Evolutionary conservation across 2,797 vertebrate genomes (phyloP).

Genomic region (Coccyzus lansbergi): DNA sequence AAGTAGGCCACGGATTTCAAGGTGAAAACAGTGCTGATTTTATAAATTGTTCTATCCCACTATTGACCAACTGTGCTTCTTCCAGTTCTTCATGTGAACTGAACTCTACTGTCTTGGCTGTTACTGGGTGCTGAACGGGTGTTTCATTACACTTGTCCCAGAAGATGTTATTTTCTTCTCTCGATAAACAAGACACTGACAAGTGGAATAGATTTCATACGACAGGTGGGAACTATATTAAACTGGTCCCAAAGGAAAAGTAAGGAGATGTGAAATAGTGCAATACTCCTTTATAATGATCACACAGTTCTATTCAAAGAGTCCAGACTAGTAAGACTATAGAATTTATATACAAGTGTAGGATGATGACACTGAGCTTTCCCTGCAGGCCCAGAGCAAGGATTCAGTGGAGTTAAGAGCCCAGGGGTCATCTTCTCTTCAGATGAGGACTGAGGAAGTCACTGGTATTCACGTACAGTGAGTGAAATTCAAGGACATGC

Average conservation of each 20-base stretch:
- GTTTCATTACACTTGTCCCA: constrained; percentile 27
- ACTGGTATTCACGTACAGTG: neutral
- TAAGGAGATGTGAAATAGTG: neutral
- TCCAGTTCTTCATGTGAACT: neutral
- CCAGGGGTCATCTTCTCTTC: neutral
- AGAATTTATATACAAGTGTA: neutral
- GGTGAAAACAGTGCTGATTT: neutral
- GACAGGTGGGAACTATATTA: neutral
- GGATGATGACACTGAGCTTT: neutral
- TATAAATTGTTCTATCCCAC: neutral
- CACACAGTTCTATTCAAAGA: neutral
- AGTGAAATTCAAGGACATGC: neutral
- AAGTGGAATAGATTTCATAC: neutral
- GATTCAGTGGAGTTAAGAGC: neutral
- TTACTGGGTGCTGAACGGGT: neutral
- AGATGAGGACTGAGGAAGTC: neutral
- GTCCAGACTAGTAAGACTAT: neutral
- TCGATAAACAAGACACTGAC: neutral
- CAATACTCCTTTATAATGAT: neutral
- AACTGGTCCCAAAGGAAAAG: neutral
- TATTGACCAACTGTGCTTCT: neutral
- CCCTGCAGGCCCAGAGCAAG: neutral
- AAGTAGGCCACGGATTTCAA: neutral
- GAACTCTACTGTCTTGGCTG: neutral
- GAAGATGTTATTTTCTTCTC: neutral